Evolutionary conservation across 2,797 vertebrate species (phyloP).

Genomic region (Peromyscus nudipes): DNA sequence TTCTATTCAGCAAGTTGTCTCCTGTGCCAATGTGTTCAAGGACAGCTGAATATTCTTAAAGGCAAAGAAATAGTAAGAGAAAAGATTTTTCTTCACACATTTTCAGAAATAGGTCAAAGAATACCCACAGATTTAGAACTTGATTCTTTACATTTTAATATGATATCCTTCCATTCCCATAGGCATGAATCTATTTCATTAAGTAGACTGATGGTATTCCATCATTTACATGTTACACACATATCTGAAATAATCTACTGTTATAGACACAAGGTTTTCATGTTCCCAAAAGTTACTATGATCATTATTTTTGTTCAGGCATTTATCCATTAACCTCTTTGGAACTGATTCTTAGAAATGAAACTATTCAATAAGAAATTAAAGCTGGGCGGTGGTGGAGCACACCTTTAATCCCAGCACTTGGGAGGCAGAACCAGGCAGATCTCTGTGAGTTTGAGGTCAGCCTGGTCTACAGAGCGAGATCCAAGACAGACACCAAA

Average conservation of each 20-base stretch:
- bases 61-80: neutral
- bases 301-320: neutral
- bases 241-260: slow-evolving; percentile 26
- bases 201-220: neutral
- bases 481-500: too few relatives aligned
- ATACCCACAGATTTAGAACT: neutral
- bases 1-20: neutral
- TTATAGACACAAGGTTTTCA: neutral
- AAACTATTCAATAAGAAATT: neutral
- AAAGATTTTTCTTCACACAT: neutral
- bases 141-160: slow-evolving; percentile 25
- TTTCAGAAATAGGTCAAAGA: neutral
- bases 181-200: slow-evolving; percentile 6
- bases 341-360: slow-evolving; percentile 55
- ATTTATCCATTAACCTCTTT: slow-evolving; percentile 35
- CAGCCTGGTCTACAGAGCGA: too few relatives aligned
- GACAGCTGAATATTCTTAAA: neutral
- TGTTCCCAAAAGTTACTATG: neutral
- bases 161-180: neutral
- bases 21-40: neutral
- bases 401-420: too few relatives aligned
- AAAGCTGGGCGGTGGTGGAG: rapidly evolving
- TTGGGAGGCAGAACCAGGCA: too few relatives aligned
- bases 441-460: too few relatives aligned
- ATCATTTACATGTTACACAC: neutral